Evolutionary conservation across 2,888 invertebrate genomes (phyloP).

Genomic region (Gari tellinella): DNA sequence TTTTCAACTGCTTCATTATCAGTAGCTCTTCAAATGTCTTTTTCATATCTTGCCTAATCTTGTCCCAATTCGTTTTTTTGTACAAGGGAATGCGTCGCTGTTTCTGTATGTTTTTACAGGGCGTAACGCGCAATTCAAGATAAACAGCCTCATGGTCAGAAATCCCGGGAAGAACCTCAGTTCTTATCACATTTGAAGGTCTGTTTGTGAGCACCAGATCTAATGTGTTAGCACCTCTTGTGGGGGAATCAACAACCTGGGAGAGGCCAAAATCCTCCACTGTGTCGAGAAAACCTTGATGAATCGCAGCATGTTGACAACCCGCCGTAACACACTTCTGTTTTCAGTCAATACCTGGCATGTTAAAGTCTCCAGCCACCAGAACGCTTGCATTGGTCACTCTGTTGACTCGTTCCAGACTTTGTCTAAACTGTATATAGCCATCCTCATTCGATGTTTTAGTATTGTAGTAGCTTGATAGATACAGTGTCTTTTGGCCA

Average conservation of each 20-base stretch:
- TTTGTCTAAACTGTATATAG: background rate
- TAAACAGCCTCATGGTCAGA: constrained; percentile 48
- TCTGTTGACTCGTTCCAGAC: background rate
- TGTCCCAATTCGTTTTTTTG: constrained; percentile 34
- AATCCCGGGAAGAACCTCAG: constrained; percentile 31
- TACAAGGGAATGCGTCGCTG: constrained; percentile 28
- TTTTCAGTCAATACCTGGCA: constrained; percentile 25
- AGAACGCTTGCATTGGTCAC: constrained; percentile 12
- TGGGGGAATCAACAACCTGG: constrained; percentile 29
- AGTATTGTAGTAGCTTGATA: constrained; percentile 13
- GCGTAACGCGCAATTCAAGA: constrained; percentile 12
- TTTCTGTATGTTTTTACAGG: constrained; percentile 11
- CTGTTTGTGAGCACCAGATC: constrained; percentile 34
- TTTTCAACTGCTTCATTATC: background rate
- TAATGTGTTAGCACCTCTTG: constrained; percentile 17
- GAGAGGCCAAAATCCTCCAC: constrained; percentile 23
- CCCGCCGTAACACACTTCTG: constrained; percentile 6
- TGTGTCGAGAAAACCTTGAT: constrained; percentile 23
- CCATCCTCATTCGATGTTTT: constrained; percentile 20
- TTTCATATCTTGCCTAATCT: background rate
- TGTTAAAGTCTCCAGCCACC: constrained; percentile 25
- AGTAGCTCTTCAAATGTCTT: background rate
- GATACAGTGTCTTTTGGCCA: constrained; percentile 15
- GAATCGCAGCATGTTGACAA: constrained; percentile 6
- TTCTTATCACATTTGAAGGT: constrained; percentile 12